Conservation (phyloP, 2,113 vertebrate genomes). For the Antigone vipio region DNA sequence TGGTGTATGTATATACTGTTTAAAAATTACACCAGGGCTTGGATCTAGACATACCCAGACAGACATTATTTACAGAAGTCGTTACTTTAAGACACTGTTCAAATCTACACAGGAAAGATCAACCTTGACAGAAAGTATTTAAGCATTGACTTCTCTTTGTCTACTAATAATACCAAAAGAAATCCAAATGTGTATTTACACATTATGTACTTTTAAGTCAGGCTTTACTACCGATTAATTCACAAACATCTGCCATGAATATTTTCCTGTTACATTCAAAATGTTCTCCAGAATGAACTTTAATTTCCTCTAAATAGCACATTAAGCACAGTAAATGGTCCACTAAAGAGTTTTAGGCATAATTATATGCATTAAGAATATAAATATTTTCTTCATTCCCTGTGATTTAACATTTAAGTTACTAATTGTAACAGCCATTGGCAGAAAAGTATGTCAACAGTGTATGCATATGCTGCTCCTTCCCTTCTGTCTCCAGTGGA, state of each 20-base stretch:
- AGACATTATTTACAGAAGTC: background rate
- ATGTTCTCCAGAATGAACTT: conserved; percentile 57
- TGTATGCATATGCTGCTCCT: background rate
- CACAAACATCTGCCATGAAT: conserved; percentile 54
- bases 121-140: background rate
- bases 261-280: conserved; percentile 38
- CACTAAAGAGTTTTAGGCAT: conserved; percentile 56
- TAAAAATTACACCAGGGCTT: background rate
- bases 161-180: background rate
- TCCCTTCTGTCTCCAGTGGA: background rate
- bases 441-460: conserved; percentile 18
- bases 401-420: conserved; percentile 44
- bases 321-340: conserved; percentile 62
- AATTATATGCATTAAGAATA: conserved; percentile 61
- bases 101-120: background rate
- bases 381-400: conserved; percentile 59
- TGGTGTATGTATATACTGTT: background rate
- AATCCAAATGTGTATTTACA: background rate
- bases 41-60: background rate
- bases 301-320: conserved; percentile 65
- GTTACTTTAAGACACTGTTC: background rate
- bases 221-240: conserved; percentile 30
- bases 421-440: conserved; percentile 17
- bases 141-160: background rate
- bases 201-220: conserved; percentile 15